Conservation (phyloP, 2,888 invertebrate species). For the Sinohyriopsis cumingii region DNA sequence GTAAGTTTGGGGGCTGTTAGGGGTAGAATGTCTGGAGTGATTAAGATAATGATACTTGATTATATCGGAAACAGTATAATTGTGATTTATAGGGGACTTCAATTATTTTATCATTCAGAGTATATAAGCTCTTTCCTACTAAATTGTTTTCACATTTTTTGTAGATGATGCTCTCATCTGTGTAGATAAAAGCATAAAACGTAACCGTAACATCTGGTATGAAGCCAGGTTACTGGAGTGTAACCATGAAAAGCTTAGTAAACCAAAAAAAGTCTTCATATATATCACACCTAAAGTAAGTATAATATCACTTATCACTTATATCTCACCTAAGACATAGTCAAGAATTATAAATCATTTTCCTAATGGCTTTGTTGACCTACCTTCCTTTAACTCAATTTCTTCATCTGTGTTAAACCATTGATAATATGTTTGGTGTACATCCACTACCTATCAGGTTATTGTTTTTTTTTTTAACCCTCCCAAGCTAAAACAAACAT, state of each 20-base stretch:
- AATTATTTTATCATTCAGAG: neutral
- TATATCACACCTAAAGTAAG: conserved; percentile 87
- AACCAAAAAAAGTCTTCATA: conserved; percentile 90
- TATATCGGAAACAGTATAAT: too few species aligned
- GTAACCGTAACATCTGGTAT: conserved; percentile 86
- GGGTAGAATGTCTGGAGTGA: too few species aligned
- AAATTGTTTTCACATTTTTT: conserved; percentile 8
- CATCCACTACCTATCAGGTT: too few species aligned
- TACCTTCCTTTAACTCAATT: neutral
- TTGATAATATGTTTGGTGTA: too few species aligned
- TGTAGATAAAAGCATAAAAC: conserved; percentile 89
- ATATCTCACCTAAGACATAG: neutral
- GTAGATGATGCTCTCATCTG: conserved; percentile 85
- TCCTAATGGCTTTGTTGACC: neutral
- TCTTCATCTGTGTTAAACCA: too few species aligned
- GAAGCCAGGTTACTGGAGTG: conserved; percentile 84
- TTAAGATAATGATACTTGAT: too few species aligned
- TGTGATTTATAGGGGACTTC: neutral
- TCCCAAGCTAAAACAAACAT: too few species aligned
- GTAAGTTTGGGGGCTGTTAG: too few species aligned
- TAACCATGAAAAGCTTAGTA: conserved; percentile 78
- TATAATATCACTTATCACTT: neutral
- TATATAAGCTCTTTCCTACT: neutral
- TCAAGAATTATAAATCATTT: neutral
- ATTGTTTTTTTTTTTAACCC: too few species aligned